Base-by-base conservation (phyloP, 2,888 invertebrate genomes). In the Sarcophaga variegata region DNA sequence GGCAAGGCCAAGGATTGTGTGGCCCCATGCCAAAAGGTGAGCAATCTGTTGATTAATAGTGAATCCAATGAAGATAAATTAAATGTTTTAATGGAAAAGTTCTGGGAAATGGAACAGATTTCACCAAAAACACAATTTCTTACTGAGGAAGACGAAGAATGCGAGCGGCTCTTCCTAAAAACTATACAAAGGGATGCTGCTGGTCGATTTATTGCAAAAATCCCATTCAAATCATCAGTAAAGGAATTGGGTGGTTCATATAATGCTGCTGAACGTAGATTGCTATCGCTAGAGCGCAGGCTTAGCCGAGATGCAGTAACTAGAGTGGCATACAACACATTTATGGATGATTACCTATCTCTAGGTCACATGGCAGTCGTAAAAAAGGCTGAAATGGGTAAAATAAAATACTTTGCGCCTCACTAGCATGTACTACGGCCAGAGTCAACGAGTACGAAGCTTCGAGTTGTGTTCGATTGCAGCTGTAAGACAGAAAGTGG, bases 401-500 rank as follows among this genome's bases (percentile, higher is more conserved):
- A 62, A 6, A 14, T 88, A 6, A 60, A 70, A 47, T 84, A 84
- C 22, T 86, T 84, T 74, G 11, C 71, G 0, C 86, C 88, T 3
- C 86, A 87, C 37, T 85, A 87, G 14, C 45, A 66, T 63, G 83
- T 86, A 2, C 22, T 88, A 17, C 70, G 81, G 11, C 79, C 84
- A 37, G 78, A 86, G 3, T 85, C 83, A 20, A 72, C 83, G 1
- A 84, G 75, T 17, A 88, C 85, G 0, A 88, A 88, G 37, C 70
- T 88, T 25, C 72, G 88, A 14, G 83, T 88, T 1, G 88, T 88
- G 0, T 88, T 87, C 49, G 85, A 88, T 22, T 83, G 64, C 59
- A 81, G 72, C 25, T 67, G 81, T 27, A 88, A 82, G 27, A 84
- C 88, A 25, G 77, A 79, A 22, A 78, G 79, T 66, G 88, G 88